A percentile compares a stretch with the other conserved stretches of the same genome.
phyloP scores from a whole-genome alignment of 1,140 invertebrate genomes.

The Drosophila lowei region DNA sequence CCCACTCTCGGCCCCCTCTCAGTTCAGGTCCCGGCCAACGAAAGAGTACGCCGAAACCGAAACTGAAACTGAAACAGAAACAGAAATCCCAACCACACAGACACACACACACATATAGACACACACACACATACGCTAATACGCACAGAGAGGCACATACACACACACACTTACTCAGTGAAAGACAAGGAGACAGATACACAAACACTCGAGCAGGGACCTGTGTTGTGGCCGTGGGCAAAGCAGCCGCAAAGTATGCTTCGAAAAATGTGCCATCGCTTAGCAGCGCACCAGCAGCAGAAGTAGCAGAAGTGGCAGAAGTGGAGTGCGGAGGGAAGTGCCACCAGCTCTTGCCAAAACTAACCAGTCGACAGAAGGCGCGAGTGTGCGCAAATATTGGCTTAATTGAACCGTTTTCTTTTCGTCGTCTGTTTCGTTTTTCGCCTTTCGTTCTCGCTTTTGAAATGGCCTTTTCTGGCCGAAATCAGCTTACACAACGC shows the following conservation, averaged over 20 bases:
- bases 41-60: slow-evolving; percentile 38
- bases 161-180: neutral
- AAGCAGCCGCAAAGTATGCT: slow-evolving; percentile 67
- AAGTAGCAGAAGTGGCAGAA: neutral
- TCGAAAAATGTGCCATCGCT: slow-evolving; percentile 63
- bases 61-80: slow-evolving; percentile 33
- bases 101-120: slow-evolving; percentile 29
- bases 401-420: slow-evolving; percentile 70
- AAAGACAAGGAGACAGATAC: slow-evolving; percentile 32
- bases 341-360: slow-evolving; percentile 26
- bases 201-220: slow-evolving; percentile 38
- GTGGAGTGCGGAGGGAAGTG: too few species aligned
- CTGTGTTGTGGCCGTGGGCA: slow-evolving; percentile 41
- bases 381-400: slow-evolving; percentile 79
- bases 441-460: slow-evolving; percentile 9
- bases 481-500: slow-evolving; percentile 24
- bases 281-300: slow-evolving; percentile 24
- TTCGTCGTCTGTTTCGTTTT: slow-evolving; percentile 29
- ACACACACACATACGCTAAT: slow-evolving; percentile 5
- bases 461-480: slow-evolving; percentile 7
- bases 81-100: slow-evolving; percentile 46
- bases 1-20: slow-evolving; percentile 6
- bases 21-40: slow-evolving; percentile 3
- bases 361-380: slow-evolving; percentile 24
- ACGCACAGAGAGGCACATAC: neutral